Percentiles rank a stretch among this genome's conserved stretches.
phyloP scores from a whole-genome alignment of 2,797 vertebrate genomes.

The Semotilus atromaculatus region DNA sequence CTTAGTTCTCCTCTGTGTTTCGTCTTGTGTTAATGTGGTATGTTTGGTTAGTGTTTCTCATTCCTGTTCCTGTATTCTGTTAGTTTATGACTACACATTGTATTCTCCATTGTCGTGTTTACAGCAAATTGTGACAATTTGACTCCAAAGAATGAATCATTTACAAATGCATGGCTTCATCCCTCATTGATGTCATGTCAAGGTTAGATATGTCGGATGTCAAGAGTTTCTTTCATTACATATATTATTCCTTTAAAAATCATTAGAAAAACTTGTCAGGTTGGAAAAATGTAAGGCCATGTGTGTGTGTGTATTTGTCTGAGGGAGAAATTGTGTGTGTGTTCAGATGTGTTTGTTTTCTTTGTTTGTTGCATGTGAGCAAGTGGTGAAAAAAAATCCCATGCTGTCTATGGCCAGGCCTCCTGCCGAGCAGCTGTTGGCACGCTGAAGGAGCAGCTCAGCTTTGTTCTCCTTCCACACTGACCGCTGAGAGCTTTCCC shows the following conservation, averaged over 20 bases:
- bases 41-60: background rate
- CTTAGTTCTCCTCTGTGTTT: background rate
- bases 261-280: background rate
- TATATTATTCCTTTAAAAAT: background rate
- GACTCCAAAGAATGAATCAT: background rate
- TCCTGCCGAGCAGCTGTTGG: conserved; percentile 67
- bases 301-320: conserved; percentile 18
- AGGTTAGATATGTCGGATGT: background rate
- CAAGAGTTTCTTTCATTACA: background rate
- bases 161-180: background rate
- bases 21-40: background rate
- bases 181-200: background rate
- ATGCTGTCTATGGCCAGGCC: conserved; percentile 45
- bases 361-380: conserved; percentile 28
- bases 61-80: background rate
- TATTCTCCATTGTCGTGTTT: background rate
- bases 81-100: background rate
- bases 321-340: background rate
- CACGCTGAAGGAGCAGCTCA: conserved; percentile 38
- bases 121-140: background rate
- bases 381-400: conserved; percentile 19
- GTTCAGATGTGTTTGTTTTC: conserved; percentile 38
- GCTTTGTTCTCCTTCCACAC: conserved; percentile 52
- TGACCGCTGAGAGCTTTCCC: conserved; percentile 60
- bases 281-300: background rate